Percentiles rank a stretch among this genome's conserved stretches.
These are phyloP conservation scores for Busseola fusca DNA, from an alignment of 2,888 invertebrate species.

Conservation along the genomic window DNA sequence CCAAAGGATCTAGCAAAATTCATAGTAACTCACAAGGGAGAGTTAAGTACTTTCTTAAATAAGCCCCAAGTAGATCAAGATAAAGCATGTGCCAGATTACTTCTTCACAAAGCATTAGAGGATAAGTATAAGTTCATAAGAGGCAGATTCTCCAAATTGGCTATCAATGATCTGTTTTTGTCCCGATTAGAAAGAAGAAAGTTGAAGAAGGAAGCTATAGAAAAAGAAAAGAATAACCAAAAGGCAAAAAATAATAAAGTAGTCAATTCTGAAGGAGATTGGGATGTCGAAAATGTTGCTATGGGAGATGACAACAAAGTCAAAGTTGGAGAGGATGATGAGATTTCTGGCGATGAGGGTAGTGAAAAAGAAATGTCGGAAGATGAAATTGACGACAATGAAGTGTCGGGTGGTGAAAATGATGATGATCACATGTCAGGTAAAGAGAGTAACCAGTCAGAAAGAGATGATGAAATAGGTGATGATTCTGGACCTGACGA, in stretches of 20 bases:
- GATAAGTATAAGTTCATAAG: slow-evolving; percentile 80
- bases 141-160: slow-evolving; percentile 77
- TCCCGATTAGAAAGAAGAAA: slow-evolving; percentile 81
- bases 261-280: slow-evolving; percentile 74
- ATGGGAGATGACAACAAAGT: slow-evolving; percentile 49
- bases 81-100: slow-evolving; percentile 81
- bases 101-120: slow-evolving; percentile 81
- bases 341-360: slow-evolving; percentile 29
- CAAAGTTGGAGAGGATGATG: slow-evolving; percentile 25
- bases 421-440: slow-evolving; percentile 26
- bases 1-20: slow-evolving; percentile 82
- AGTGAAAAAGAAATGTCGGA: slow-evolving; percentile 39
- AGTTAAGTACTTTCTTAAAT: slow-evolving; percentile 77
- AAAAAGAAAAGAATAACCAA: slow-evolving; percentile 77
- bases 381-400: slow-evolving; percentile 49
- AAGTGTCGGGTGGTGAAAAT: slow-evolving; percentile 27
- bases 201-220: slow-evolving; percentile 80
- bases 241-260: slow-evolving; percentile 68
- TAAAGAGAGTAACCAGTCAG: slow-evolving; percentile 18
- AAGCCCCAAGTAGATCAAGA: slow-evolving; percentile 78
- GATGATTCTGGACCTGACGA: slow-evolving; percentile 29
- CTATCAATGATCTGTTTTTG: slow-evolving; percentile 84
- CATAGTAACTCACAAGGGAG: slow-evolving; percentile 79
- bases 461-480: slow-evolving; percentile 22
- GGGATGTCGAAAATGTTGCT: slow-evolving; percentile 75